phyloP scores from a whole-genome alignment of 2,797 vertebrate species.

The Gallinago nigripennis region DNA sequence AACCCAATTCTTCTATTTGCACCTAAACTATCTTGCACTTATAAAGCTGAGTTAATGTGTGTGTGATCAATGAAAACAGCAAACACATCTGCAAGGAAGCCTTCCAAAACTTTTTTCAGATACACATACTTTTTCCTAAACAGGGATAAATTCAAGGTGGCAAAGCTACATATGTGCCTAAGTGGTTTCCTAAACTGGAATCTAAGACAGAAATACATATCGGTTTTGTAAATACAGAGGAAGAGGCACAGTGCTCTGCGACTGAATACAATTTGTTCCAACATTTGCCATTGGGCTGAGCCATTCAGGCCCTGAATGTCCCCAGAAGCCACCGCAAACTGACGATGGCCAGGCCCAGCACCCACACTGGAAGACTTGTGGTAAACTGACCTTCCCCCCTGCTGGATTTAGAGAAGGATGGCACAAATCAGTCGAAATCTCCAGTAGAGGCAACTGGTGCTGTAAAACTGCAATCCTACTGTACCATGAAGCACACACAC shows the following conservation, averaged over 20 bases:
- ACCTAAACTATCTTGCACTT: neutral
- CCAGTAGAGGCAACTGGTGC: neutral
- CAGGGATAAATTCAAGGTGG: neutral
- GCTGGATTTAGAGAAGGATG: neutral
- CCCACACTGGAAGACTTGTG: neutral
- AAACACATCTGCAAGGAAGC: neutral
- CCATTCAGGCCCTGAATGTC: neutral
- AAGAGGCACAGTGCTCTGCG: neutral
- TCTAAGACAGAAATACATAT: neutral
- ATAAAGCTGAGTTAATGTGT: neutral
- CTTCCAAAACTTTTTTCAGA: neutral
- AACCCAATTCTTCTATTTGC: neutral
- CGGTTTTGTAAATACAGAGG: neutral
- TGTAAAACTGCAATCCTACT: neutral
- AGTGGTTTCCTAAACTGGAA: neutral
- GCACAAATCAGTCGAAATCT: neutral
- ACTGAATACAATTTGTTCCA: neutral
- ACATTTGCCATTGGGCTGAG: neutral
- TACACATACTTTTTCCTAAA: neutral
- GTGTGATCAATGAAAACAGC: neutral
- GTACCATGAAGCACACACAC: rapidly evolving
- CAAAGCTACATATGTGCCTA: neutral
- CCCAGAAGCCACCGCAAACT: neutral
- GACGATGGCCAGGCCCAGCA: neutral
- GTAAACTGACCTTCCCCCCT: neutral